Evolutionary conservation across 2,797 vertebrate genomes (phyloP), one percentile per base, ranked within the genome.

Genomic region (Chanos chanos): DNA sequence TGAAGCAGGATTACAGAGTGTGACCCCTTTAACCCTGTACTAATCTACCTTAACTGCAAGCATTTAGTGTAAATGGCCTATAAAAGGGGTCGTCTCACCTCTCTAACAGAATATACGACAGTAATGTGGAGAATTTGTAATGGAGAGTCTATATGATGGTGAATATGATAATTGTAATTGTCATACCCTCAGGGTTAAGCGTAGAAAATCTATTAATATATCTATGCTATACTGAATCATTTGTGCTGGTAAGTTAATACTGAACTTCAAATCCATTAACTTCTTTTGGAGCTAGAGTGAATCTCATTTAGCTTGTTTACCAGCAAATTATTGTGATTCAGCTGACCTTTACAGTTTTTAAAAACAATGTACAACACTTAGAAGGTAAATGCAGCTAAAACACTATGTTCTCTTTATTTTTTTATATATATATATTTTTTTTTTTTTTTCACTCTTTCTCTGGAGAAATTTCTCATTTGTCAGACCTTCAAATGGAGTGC

Each of bases 401-500:
- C 59, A 22, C 6, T 27, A 48, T 25, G 56, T 24, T 22, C 33
- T 37, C 33, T 21, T 25, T 41, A 3, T 45, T 55, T 61, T 28
- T 43, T 61, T 1, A 12, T 4, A 2, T 4, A 5, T 18, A 43
- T 12, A 6, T 19, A 25, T 10, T 1, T 10, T 65, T 49, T 16
- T 3, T 15, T 54, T 36, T 34, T 31, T 52, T 68, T 39, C 25
- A 39, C 24, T 52, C 5, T 9, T 52, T 22, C n/a, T 15, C 19
- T n/a, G 16, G 27, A 39, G 22, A 34, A 31, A 22, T 59, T 39
- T 44, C 41, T 55, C 15, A 59, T 21, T 55, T 43, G 31, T 58
- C 69, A 43, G 33, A 47, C 52, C 61, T 65, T 65, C 4, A 69
- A 77, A 74, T 71, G 39, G 64, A 74, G 65, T 74, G 66, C 67